phyloP scores from a whole-genome alignment of 1,140 invertebrate genomes.

The Drosophila dunni region DNA sequence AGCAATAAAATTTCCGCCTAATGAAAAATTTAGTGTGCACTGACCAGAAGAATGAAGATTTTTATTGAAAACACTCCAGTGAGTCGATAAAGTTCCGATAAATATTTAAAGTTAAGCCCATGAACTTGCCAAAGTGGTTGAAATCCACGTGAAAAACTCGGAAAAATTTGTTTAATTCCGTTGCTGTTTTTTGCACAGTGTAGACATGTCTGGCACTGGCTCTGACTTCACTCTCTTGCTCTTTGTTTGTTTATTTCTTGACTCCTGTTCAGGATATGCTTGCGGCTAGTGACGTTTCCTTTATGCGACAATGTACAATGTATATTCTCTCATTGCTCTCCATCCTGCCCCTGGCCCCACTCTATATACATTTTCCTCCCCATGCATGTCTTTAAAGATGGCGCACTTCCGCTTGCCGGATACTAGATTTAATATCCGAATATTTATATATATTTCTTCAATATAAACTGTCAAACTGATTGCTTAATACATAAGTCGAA shows the following conservation, averaged over 20 bases:
- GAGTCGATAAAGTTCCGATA: too few species aligned
- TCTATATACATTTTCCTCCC: neutral
- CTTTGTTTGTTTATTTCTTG: slow-evolving; percentile 7
- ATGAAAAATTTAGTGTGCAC: slow-evolving; percentile 2
- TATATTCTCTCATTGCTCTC: slow-evolving; percentile 4
- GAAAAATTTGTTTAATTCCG: too few species aligned
- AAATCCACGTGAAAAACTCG: too few species aligned
- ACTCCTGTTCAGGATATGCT: slow-evolving; percentile 60
- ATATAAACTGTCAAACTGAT: neutral
- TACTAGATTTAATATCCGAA: slow-evolving; percentile 44
- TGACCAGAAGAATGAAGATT: too few species aligned
- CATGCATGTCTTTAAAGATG: slow-evolving; percentile 39
- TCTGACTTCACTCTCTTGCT: neutral
- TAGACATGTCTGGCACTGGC: neutral
- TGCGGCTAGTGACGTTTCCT: slow-evolving; percentile 67
- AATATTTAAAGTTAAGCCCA: too few species aligned
- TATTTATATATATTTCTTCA: slow-evolving; percentile 1
- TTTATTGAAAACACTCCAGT: too few species aligned
- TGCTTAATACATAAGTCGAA: slow-evolving; percentile 8
- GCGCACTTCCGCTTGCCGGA: slow-evolving; percentile 58
- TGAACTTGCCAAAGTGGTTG: too few species aligned
- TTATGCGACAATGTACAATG: slow-evolving; percentile 69
- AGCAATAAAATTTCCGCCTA: slow-evolving; percentile 27
- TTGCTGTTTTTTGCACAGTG: neutral
- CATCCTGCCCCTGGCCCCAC: slow-evolving; percentile 5